These are phyloP conservation scores for Xestia xanthographa DNA, from an alignment of 2,888 invertebrate species.

Conservation along the genomic window DNA sequence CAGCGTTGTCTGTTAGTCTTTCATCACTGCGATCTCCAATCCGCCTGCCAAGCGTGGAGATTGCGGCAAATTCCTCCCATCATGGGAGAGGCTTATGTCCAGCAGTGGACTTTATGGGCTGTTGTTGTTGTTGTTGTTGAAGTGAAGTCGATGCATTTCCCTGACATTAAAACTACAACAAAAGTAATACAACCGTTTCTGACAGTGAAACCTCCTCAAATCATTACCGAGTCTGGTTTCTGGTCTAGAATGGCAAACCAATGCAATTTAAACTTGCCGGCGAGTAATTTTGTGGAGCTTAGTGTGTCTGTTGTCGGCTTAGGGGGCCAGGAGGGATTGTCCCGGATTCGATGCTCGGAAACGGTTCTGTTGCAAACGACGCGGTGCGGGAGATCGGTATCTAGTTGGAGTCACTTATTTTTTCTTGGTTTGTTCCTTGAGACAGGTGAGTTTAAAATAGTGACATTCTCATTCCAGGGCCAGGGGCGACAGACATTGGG, in stretches of 20 bases:
- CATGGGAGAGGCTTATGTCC: too few relatives aligned
- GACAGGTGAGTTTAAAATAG: neutral
- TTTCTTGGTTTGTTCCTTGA: neutral
- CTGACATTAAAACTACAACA: neutral
- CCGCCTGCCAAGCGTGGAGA: too few relatives aligned
- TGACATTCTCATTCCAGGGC: too few relatives aligned
- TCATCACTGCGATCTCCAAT: too few relatives aligned
- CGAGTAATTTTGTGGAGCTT: conserved; percentile 63
- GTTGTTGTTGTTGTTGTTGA: too few relatives aligned
- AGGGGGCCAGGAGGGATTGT: conserved; percentile 47
- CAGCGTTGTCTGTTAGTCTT: too few relatives aligned
- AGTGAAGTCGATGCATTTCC: neutral
- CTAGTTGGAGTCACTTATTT: conserved; percentile 18
- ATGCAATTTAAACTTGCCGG: conserved; percentile 65
- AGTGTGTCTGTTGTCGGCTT: conserved; percentile 64
- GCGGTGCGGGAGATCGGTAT: conserved; percentile 14
- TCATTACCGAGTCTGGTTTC: conserved; percentile 1
- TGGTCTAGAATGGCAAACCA: conserved; percentile 50
- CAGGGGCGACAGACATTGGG: neutral
- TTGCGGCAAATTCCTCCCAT: too few relatives aligned
- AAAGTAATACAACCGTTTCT: neutral
- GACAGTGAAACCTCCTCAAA: neutral
- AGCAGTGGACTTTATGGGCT: too few relatives aligned
- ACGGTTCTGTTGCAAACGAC: conserved; percentile 46
- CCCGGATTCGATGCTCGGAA: conserved; percentile 56